Conservation (phyloP, 1,140 invertebrate species). For the Yoshiicerus persimilis region DNA sequence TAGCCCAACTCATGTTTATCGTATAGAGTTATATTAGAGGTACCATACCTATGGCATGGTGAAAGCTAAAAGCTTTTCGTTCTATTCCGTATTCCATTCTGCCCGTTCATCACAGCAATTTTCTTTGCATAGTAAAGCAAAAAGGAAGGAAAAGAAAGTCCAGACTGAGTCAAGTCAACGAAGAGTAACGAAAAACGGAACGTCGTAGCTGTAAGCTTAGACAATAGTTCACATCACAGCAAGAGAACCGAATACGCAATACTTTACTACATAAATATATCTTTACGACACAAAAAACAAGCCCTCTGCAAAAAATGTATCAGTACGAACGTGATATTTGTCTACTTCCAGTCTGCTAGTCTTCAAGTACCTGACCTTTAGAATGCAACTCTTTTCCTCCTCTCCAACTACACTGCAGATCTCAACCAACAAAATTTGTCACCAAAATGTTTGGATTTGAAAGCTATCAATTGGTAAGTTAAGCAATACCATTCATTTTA, state of each 20-base stretch:
- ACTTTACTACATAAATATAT: neutral
- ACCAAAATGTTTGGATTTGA: slow-evolving; percentile 17
- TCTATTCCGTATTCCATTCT: neutral
- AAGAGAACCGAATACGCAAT: neutral
- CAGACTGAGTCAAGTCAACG: neutral
- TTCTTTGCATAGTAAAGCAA: neutral
- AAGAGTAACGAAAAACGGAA: neutral
- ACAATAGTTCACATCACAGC: neutral
- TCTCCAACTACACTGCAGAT: neutral
- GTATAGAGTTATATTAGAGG: neutral
- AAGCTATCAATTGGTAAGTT: neutral
- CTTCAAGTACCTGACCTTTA: neutral
- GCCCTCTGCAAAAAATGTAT: neutral
- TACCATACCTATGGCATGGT: no score
- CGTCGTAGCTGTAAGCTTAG: neutral
- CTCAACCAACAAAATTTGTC: neutral
- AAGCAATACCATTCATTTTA: no score
- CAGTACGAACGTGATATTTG: slow-evolving; percentile 4
- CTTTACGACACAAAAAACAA: neutral
- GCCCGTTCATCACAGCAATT: slow-evolving; percentile 6
- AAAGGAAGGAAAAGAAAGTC: neutral
- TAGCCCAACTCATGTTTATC: no score
- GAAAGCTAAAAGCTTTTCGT: neutral
- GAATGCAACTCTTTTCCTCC: neutral
- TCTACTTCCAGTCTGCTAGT: neutral